phyloP scores from a whole-genome alignment of 2,888 invertebrate species.

The Celastrina argiolus region DNA sequence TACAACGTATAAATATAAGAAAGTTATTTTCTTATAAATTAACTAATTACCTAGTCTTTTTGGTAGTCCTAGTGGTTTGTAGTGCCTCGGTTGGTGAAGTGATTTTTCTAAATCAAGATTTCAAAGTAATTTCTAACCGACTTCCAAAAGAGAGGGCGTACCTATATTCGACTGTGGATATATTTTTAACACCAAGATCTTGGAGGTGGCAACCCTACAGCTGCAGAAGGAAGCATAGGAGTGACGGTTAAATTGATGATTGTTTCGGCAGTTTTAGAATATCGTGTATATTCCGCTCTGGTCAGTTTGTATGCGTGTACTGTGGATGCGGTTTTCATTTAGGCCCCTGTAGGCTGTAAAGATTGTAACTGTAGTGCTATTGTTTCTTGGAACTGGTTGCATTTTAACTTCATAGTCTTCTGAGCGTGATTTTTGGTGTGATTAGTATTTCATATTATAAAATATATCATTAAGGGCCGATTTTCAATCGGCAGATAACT shows the following conservation, averaged over 20 bases:
- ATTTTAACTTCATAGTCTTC: not conserved
- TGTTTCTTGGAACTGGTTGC: not conserved
- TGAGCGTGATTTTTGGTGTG: not conserved
- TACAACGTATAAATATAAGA: too few relatives aligned
- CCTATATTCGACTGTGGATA: too few relatives aligned
- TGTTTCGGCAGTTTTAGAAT: constrained; percentile 60
- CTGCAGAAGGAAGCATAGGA: constrained; percentile 30
- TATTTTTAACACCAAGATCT: not conserved
- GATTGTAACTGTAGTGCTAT: constrained; percentile 11
- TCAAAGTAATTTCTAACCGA: too few relatives aligned
- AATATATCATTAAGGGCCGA: too few relatives aligned
- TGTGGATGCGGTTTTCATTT: constrained; percentile 24
- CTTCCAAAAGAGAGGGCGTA: too few relatives aligned
- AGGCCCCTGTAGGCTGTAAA: not conserved
- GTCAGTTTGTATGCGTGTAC: constrained; percentile 26
- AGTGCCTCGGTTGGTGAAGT: too few relatives aligned
- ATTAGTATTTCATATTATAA: too few relatives aligned
- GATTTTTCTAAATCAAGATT: too few relatives aligned
- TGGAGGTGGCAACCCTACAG: constrained; percentile 15
- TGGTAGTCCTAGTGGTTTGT: too few relatives aligned
- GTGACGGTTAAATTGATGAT: constrained; percentile 63
- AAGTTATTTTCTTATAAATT: too few relatives aligned
- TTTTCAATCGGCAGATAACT: too few relatives aligned
- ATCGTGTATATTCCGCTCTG: constrained; percentile 27
- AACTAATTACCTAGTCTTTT: too few relatives aligned